These are phyloP conservation scores for Astreopora myriophthalma DNA, from an alignment of 64 coral and sea anemone genomes.

Conservation along the genomic window DNA sequence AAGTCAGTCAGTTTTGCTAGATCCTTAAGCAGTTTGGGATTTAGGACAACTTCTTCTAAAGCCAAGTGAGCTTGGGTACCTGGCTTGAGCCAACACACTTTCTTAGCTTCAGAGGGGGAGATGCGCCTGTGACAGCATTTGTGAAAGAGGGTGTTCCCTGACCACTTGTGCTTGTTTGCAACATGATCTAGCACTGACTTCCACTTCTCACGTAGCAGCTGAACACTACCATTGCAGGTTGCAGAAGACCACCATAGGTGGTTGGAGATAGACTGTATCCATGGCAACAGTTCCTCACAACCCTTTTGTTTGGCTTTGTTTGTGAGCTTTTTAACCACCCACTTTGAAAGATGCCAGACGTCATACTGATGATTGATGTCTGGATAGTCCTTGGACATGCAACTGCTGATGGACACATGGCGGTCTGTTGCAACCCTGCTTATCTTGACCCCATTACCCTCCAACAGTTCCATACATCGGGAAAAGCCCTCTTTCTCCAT, in stretches of 20 bases:
- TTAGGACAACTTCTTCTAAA: conserved; percentile 27
- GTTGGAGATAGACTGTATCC: conserved; percentile 43
- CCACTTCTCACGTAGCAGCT: conserved; percentile 5
- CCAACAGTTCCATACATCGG: background rate
- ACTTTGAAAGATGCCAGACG: conserved; percentile 41
- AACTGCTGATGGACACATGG: conserved; percentile 39
- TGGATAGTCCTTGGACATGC: conserved; percentile 15
- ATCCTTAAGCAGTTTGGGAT: conserved; percentile 28
- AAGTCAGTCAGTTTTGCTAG: background rate
- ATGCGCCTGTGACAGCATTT: background rate
- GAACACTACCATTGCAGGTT: conserved; percentile 2
- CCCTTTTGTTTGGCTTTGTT: conserved; percentile 23
- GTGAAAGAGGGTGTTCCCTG: background rate
- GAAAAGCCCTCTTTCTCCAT: conserved; percentile 37
- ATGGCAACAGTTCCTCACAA: conserved; percentile 8
- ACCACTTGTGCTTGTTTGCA: conserved; percentile 4
- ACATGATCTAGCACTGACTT: conserved; percentile 4
- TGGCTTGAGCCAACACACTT: conserved; percentile 36
- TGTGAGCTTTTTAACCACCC: conserved; percentile 25
- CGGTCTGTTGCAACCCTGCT: conserved; percentile 28
- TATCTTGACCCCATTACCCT: background rate
- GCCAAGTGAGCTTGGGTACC: background rate
- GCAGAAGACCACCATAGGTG: conserved; percentile 48
- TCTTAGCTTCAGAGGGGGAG: background rate
- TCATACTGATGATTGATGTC: conserved; percentile 37